A percentile compares a stretch with the other conserved stretches of the same genome.
phyloP scores from a whole-genome alignment of 1,140 invertebrate genomes.

The Megalonaias nervosa region DNA sequence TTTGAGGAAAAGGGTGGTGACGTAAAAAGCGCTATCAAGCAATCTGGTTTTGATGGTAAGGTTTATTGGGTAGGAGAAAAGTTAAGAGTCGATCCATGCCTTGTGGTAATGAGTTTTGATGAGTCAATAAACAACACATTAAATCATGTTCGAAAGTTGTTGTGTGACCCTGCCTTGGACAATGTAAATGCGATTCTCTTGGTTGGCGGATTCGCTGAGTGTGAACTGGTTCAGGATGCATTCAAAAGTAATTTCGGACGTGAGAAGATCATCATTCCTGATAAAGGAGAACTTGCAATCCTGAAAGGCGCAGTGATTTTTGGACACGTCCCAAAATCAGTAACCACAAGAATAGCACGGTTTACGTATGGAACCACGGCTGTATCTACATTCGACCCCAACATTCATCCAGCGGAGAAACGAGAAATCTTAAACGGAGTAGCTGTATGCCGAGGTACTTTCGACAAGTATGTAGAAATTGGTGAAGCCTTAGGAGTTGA shows the following conservation, averaged over 20 bases:
- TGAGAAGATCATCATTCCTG: not conserved
- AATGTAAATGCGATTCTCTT: not conserved
- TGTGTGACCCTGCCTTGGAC: not conserved
- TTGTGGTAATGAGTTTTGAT: not conserved
- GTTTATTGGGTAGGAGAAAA: conserved; percentile 1
- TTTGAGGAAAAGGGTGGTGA: not conserved
- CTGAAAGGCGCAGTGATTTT: conserved; percentile 20
- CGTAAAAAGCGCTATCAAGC: not conserved
- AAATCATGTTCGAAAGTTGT: conserved; percentile 1
- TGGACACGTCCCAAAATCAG: not conserved
- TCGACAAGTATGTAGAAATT: conserved; percentile 6
- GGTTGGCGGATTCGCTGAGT: conserved; percentile 16
- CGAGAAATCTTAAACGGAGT: not conserved
- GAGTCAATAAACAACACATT: not conserved
- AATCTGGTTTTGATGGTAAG: not conserved
- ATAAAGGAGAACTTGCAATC: conserved; percentile 5
- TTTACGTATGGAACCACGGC: conserved; percentile 4
- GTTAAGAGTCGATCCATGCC: not conserved
- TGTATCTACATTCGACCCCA: not conserved
- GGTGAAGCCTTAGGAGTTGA: conserved; percentile 4
- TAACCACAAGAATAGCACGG: conserved; percentile 5
- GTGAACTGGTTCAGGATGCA: conserved; percentile 3
- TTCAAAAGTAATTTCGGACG: not conserved
- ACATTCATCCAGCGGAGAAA: not conserved
- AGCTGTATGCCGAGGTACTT: not conserved